Evolutionary conservation across 1,140 invertebrate species (phyloP), one percentile per base, ranked within the genome.

Genomic region (Scylla paramamosain): DNA sequence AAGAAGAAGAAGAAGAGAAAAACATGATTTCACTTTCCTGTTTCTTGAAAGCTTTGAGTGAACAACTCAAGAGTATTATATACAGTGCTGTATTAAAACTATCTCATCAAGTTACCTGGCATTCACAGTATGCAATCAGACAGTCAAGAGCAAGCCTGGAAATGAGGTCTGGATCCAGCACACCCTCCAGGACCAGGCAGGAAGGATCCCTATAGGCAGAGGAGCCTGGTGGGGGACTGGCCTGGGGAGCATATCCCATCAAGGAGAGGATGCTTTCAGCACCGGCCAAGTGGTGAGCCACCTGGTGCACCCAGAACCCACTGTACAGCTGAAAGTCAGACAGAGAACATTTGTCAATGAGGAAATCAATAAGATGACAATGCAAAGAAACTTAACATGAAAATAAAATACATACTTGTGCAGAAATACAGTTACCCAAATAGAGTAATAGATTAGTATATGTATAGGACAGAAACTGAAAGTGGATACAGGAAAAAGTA

Each of bases 121-220:
- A 99, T 97, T 99, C 98, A 77, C 98, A 98, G 97, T 98, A 98
- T 31, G 98, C 98, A n/a, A 98, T 98, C 95, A 99, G 97, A 4
- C 98, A 98, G 97, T 99, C 98, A 86, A 98, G 97, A 8, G 98
- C 98, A 0, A 99, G 98, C 93, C 97, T 98, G 1, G 98, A 98
- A 0, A 99, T 98, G 97, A 97, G 98, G 96, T 99, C 98, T 0
- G 98, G 98, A 97, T 98, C 98, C 67, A 98, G 97, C 4, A 98
- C 98, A 4, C 97, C 98, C 90, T 98, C 98, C 3, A 98, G 97
- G 0, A 97, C 96, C 89, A 97, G 97, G 20, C 97, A 97, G 14
- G 97, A 96, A 10, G 91, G 95, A 20, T 95, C 93, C 10, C 87
- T 39, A 29, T 67, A 52, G 32, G 83, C 90, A 16, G 92, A 91